A percentile compares a stretch with the other conserved stretches of the same genome.
Conservation (phyloP, 2,797 vertebrate species). For the Melanogrammus aeglefinus region DNA sequence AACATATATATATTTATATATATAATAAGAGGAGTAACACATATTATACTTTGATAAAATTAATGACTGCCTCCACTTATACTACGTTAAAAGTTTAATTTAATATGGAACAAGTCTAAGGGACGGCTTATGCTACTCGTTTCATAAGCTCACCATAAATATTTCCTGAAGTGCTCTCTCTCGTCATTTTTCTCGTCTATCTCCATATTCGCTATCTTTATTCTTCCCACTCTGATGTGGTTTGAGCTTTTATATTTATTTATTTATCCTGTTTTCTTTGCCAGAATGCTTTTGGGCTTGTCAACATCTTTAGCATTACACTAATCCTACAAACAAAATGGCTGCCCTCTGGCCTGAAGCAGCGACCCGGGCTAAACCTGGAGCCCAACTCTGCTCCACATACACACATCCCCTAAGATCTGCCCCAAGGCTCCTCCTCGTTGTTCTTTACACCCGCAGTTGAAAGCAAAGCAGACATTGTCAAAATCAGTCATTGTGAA, state of each 20-base stretch:
- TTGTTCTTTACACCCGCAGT: not conserved
- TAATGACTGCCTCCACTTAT: not conserved
- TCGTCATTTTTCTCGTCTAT: not conserved
- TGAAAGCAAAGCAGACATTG: not conserved
- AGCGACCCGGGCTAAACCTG: not conserved
- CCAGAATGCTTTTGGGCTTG: not conserved
- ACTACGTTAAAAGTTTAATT: not conserved
- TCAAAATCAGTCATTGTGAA: not conserved
- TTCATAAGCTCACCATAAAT: not conserved
- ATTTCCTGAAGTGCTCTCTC: conserved; percentile 6
- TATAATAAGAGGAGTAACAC: not conserved
- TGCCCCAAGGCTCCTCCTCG: not conserved
- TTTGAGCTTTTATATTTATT: not conserved
- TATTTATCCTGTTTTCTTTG: not conserved
- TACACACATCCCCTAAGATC: not conserved
- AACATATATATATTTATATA: no score
- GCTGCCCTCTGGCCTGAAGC: not conserved
- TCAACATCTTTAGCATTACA: not conserved
- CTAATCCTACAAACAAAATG: not conserved
- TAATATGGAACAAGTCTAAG: not conserved
- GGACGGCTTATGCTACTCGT: not conserved
- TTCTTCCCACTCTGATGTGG: not conserved
- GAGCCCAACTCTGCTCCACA: not conserved
- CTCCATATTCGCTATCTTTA: not conserved
- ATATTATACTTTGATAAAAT: not conserved